These are phyloP conservation scores for Acrobasis suavella DNA, from an alignment of 2,888 invertebrate genomes.

Conservation along the genomic window DNA sequence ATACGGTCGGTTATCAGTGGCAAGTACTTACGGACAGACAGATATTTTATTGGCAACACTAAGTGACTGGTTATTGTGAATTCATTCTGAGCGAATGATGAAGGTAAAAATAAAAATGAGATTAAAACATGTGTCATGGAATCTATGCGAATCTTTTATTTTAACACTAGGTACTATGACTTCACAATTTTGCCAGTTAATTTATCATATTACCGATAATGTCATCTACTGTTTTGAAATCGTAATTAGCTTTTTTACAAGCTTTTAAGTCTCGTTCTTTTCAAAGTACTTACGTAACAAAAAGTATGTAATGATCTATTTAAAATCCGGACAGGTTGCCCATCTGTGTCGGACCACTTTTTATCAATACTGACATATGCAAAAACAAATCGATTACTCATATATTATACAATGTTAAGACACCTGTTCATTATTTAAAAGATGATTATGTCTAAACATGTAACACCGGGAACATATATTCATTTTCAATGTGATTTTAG, in stretches of 20 bases:
- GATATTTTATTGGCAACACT: too few relatives aligned
- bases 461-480: too few relatives aligned
- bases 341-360: constrained; percentile 2
- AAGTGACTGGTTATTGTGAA: too few relatives aligned
- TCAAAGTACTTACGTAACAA: background rate
- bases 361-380: background rate
- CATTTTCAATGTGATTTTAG: too few relatives aligned
- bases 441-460: too few relatives aligned
- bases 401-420: constrained; percentile 8
- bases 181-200: background rate
- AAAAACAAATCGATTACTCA: constrained; percentile 17
- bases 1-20: too few relatives aligned
- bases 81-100: too few relatives aligned
- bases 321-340: background rate
- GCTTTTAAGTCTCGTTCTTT: background rate
- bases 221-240: background rate
- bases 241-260: background rate
- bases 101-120: too few relatives aligned
- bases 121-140: too few relatives aligned
- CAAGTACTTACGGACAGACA: too few relatives aligned
- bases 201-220: background rate
- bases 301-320: constrained; percentile 1
- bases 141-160: too few relatives aligned
- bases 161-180: too few relatives aligned
- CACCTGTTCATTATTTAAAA: background rate